Conservation (phyloP, 2,888 invertebrate genomes). For the Lysandra bellargus region DNA sequence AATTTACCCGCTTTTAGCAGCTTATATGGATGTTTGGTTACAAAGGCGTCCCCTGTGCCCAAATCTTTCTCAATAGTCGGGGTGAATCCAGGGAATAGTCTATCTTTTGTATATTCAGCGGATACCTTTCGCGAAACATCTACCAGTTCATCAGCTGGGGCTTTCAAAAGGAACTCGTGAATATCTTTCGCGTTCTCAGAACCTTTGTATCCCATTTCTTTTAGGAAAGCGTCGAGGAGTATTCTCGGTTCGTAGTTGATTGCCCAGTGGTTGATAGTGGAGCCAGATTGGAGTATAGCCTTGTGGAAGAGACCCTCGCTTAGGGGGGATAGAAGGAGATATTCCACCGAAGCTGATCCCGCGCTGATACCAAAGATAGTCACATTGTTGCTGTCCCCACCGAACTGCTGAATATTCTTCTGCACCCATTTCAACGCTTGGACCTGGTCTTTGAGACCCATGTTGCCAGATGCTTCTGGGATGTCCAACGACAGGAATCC, state of each 20-base stretch:
- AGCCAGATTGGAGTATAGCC: slow-evolving; percentile 59
- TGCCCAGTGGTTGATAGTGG: slow-evolving; percentile 56
- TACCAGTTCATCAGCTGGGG: slow-evolving; percentile 42
- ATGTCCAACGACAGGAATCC: slow-evolving; percentile 62
- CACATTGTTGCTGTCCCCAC: slow-evolving; percentile 57
- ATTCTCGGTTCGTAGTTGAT: slow-evolving; percentile 49
- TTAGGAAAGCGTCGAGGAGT: slow-evolving; percentile 45
- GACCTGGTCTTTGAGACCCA: slow-evolving; percentile 64
- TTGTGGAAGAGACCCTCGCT: slow-evolving; percentile 58
- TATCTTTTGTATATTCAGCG: slow-evolving; percentile 41
- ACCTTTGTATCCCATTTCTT: slow-evolving; percentile 49
- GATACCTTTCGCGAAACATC: slow-evolving; percentile 42
- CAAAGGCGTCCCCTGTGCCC: slow-evolving; percentile 49
- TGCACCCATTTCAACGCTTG: slow-evolving; percentile 61
- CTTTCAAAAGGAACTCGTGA: slow-evolving; percentile 45
- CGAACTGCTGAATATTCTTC: slow-evolving; percentile 55
- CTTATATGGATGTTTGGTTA: slow-evolving; percentile 58
- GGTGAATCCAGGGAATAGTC: slow-evolving; percentile 53
- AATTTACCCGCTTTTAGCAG: slow-evolving; percentile 59
- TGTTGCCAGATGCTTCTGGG: slow-evolving; percentile 58
- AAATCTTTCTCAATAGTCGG: slow-evolving; percentile 58
- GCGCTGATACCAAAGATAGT: slow-evolving; percentile 59
- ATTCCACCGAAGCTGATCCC: slow-evolving; percentile 56
- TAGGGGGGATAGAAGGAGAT: slow-evolving; percentile 52
- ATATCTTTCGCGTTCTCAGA: slow-evolving; percentile 45